Percentiles rank a stretch among this genome's conserved stretches.
These are phyloP conservation scores for Cryptotermes secundus DNA, from an alignment of 1,140 invertebrate species.

Conservation along the genomic window DNA sequence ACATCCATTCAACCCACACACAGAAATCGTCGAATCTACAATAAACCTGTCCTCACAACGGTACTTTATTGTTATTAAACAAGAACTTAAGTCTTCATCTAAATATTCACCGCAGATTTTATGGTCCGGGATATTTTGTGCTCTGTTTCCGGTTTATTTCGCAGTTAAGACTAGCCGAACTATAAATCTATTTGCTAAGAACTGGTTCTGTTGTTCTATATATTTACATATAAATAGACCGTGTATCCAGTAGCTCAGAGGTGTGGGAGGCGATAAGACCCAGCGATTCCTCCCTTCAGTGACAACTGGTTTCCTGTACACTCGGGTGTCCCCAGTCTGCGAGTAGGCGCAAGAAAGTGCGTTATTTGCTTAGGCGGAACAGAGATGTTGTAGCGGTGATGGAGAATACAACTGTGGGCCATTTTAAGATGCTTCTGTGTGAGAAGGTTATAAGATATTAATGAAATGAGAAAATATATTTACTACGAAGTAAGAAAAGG, in stretches of 20 bases:
- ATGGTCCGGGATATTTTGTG: background rate
- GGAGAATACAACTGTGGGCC: too few species aligned
- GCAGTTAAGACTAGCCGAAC: background rate
- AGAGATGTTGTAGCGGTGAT: too few species aligned
- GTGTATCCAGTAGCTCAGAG: background rate
- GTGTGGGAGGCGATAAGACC: background rate
- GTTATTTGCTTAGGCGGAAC: too few species aligned
- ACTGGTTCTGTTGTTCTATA: background rate
- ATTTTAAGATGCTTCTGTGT: too few species aligned
- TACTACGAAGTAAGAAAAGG: too few species aligned
- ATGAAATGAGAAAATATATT: too few species aligned
- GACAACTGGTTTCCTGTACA: background rate
- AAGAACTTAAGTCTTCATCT: background rate
- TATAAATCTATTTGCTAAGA: background rate
- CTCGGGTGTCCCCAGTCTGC: background rate
- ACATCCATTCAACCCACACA: background rate
- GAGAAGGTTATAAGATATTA: too few species aligned
- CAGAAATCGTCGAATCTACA: background rate
- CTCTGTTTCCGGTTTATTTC: too few species aligned
- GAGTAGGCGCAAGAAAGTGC: background rate
- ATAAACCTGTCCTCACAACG: background rate
- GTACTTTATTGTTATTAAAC: background rate
- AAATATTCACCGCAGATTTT: background rate
- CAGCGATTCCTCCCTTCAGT: background rate
- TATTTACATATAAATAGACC: slow-evolving; percentile 8